Conservation (phyloP, 2,888 invertebrate genomes). For the Amphimallon solstitiale region DNA sequence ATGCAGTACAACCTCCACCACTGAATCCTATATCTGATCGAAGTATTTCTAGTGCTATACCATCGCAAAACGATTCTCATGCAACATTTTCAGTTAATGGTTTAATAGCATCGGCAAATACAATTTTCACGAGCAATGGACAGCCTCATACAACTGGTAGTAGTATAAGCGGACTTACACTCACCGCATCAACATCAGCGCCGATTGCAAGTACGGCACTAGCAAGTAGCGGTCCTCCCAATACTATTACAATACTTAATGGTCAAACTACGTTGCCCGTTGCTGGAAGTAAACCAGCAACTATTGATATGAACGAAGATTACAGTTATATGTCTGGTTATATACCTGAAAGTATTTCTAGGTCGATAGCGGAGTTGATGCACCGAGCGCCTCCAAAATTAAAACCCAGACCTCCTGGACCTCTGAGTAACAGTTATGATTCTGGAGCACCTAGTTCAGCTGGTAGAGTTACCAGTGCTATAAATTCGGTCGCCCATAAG, state of each 20-base stretch:
- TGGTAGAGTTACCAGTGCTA: slow-evolving; percentile 55
- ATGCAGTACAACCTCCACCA: slow-evolving; percentile 20
- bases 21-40: slow-evolving; percentile 20
- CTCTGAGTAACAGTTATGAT: slow-evolving; percentile 61
- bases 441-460: slow-evolving; percentile 57
- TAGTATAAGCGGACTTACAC: not conserved
- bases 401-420: slow-evolving; percentile 63
- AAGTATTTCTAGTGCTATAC: not conserved
- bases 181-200: slow-evolving; percentile 10
- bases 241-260: slow-evolving; percentile 26
- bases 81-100: not conserved
- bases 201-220: slow-evolving; percentile 20
- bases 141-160: not conserved
- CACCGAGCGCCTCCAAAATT: slow-evolving; percentile 61
- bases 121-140: not conserved
- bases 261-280: slow-evolving; percentile 31
- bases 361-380: slow-evolving; percentile 55
- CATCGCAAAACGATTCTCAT: not conserved
- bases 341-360: slow-evolving; percentile 54
- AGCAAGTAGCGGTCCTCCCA: slow-evolving; percentile 1
- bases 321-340: slow-evolving; percentile 51
- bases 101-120: slow-evolving; percentile 5
- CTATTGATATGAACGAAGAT: slow-evolving; percentile 45
- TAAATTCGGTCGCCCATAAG: slow-evolving; percentile 60
- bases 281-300: slow-evolving; percentile 34